Percentiles rank a stretch among this genome's conserved stretches.
These are phyloP conservation scores for Gnatocerus cornutus DNA, from an alignment of 2,888 invertebrate species.

Conservation along the genomic window DNA sequence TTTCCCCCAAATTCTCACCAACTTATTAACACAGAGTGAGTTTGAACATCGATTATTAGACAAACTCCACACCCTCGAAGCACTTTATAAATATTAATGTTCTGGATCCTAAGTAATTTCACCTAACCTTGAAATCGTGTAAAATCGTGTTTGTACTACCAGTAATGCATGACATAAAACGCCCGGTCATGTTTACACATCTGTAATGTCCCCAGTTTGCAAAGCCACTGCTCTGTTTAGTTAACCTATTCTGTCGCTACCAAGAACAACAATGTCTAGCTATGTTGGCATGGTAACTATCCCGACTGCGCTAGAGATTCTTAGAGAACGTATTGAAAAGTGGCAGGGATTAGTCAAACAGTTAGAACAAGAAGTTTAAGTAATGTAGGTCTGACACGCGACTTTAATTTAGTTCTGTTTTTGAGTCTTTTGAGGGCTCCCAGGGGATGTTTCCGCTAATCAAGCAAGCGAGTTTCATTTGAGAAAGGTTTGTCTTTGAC, in stretches of 20 bases:
- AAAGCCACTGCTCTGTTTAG: slow-evolving; percentile 37
- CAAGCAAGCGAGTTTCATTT: too few species aligned
- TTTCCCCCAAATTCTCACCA: background rate
- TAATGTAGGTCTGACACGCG: too few species aligned
- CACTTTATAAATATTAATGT: slow-evolving; percentile 43
- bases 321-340: background rate
- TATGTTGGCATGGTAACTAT: slow-evolving; percentile 40
- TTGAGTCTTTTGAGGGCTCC: too few species aligned
- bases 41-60: slow-evolving; percentile 24
- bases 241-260: slow-evolving; percentile 42
- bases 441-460: too few species aligned
- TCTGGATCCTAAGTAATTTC: slow-evolving; percentile 3
- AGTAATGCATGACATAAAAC: slow-evolving; percentile 43
- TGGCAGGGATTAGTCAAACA: too few species aligned
- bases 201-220: slow-evolving; percentile 13
- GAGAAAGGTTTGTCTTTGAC: too few species aligned
- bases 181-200: slow-evolving; percentile 30
- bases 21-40: slow-evolving; percentile 4
- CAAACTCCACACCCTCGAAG: slow-evolving; percentile 22
- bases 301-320: background rate
- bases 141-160: slow-evolving; percentile 44
- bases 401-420: too few species aligned
- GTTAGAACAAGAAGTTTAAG: too few species aligned
- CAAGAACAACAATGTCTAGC: slow-evolving; percentile 41
- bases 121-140: slow-evolving; percentile 28